Percentiles rank a stretch among this genome's conserved stretches.
Evolutionary conservation across 2,797 vertebrate species (phyloP).

Genomic region (Rhodeus uyekii): DNA sequence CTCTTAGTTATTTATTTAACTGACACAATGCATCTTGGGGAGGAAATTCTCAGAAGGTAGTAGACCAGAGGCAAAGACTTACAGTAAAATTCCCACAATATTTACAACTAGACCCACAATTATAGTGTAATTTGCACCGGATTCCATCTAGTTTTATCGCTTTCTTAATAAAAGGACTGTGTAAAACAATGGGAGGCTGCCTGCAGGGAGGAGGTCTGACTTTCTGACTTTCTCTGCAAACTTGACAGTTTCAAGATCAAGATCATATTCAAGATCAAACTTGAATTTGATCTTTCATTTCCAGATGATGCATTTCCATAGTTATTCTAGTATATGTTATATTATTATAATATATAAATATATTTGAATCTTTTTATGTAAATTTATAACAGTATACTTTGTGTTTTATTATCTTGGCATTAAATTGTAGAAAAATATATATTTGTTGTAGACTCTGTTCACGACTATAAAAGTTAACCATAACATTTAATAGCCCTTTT

Average conservation of each 20-base stretch:
- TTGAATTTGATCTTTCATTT: background rate
- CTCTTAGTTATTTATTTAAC: background rate
- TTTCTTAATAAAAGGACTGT: background rate
- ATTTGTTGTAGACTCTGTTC: too few relatives aligned
- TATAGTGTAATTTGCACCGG: constrained; percentile 14
- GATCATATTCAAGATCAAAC: too few relatives aligned
- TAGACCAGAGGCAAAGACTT: constrained; percentile 6
- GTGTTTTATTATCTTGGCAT: too few relatives aligned
- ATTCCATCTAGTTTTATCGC: constrained; percentile 24
- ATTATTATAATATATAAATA: too few relatives aligned
- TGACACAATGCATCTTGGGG: background rate
- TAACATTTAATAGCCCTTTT: too few relatives aligned
- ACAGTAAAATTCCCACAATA: background rate
- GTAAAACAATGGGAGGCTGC: constrained; percentile 20
- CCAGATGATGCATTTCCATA: background rate
- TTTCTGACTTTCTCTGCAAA: background rate
- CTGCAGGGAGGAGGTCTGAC: background rate
- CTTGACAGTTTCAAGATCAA: too few relatives aligned
- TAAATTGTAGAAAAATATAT: too few relatives aligned
- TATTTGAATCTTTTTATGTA: too few relatives aligned
- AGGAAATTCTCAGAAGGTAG: background rate
- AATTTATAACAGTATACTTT: too few relatives aligned
- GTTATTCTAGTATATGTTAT: background rate
- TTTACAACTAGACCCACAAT: constrained; percentile 27
- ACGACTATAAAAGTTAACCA: too few relatives aligned